A percentile compares a stretch with the other conserved stretches of the same genome.
Conservation (phyloP, 2,888 invertebrate genomes). For the Melipona bicolor region DNA sequence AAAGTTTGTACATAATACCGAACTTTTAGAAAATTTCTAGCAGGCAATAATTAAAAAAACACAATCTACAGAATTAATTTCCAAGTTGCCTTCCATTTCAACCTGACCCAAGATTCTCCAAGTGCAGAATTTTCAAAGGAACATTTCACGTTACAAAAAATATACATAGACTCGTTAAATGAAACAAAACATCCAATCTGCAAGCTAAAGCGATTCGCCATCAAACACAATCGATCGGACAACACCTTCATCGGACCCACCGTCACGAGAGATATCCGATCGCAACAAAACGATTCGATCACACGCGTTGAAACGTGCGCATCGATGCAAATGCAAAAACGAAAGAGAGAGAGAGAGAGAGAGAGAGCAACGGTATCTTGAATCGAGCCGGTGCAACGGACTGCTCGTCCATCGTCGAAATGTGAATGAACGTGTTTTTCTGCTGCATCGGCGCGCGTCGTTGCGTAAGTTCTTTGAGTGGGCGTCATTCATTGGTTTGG, state of each 20-base stretch:
- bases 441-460: conserved; percentile 56
- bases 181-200: not conserved
- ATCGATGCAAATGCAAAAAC: not conserved
- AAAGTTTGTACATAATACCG: too few species aligned
- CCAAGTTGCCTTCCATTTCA: too few species aligned
- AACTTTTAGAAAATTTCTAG: too few species aligned
- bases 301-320: not conserved
- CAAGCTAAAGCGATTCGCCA: not conserved
- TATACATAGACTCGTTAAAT: not conserved
- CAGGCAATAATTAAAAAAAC: too few species aligned
- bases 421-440: conserved; percentile 67
- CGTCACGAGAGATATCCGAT: not conserved
- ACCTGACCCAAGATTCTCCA: too few species aligned
- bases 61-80: too few species aligned
- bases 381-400: conserved; percentile 9
- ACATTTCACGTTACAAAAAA: too few species aligned
- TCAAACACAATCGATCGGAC: not conserved
- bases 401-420: conserved; percentile 21
- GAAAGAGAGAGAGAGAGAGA: not conserved
- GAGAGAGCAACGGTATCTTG: not conserved
- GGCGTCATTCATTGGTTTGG: conserved; percentile 71
- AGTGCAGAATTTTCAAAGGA: too few species aligned
- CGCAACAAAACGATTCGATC: not conserved
- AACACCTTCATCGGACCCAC: not conserved
- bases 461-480: conserved; percentile 68